Conservation (phyloP, 2,888 invertebrate species). For the Philhelius pedissequus region DNA sequence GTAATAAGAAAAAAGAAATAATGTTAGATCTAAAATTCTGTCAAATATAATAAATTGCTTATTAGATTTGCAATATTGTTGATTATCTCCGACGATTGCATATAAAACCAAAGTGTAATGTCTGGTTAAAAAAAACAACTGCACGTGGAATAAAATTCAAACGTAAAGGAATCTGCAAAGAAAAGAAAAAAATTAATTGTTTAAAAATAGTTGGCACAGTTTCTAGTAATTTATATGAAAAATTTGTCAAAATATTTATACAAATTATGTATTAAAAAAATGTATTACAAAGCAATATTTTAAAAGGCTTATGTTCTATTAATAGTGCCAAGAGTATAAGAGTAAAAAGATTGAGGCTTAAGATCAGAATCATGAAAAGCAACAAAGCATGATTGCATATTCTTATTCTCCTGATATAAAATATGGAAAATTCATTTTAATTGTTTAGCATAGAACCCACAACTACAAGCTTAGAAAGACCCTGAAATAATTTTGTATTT, state of each 20-base stretch:
- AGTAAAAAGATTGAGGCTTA: too few species aligned
- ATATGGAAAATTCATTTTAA: too few species aligned
- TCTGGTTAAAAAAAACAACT: not conserved
- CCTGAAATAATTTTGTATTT: too few species aligned
- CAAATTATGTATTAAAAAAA: too few species aligned
- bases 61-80: not conserved
- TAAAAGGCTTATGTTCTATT: too few species aligned
- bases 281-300: too few species aligned
- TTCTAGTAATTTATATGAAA: not conserved
- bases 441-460: too few species aligned
- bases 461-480: too few species aligned
- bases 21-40: not conserved
- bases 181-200: conserved; percentile 6
- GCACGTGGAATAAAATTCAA: not conserved
- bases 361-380: too few species aligned
- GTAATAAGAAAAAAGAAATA: conserved; percentile 63
- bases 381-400: too few species aligned
- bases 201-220: not conserved
- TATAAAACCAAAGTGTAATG: conserved; percentile 1
- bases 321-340: too few species aligned
- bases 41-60: not conserved
- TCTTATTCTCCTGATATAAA: too few species aligned
- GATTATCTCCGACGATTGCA: not conserved
- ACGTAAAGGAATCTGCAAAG: conserved; percentile 34
- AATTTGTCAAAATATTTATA: not conserved